A percentile compares a stretch with the other conserved stretches of the same genome.
These are phyloP conservation scores for Calonectris borealis DNA, from an alignment of 2,113 vertebrate species.

Conservation along the genomic window DNA sequence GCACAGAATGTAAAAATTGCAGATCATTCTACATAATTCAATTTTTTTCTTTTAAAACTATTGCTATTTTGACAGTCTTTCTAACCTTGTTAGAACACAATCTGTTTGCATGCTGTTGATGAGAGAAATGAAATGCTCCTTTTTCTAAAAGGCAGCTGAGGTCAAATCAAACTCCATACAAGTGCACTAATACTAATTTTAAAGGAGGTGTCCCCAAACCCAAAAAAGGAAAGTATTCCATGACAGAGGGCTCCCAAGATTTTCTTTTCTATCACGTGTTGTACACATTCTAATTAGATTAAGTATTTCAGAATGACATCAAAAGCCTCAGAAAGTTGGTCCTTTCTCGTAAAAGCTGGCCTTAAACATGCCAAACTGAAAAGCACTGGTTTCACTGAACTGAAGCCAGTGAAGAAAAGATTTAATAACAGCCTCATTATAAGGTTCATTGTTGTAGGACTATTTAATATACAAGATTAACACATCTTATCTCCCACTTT, in stretches of 20 bases:
- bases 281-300: neutral
- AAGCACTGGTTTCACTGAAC: slow-evolving; percentile 37
- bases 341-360: neutral
- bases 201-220: neutral
- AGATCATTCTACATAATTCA: neutral
- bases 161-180: slow-evolving; percentile 34
- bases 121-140: neutral
- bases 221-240: neutral
- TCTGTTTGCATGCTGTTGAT: slow-evolving; percentile 4
- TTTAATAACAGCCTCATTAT: slow-evolving; percentile 66
- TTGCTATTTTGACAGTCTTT: slow-evolving; percentile 59
- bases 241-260: neutral
- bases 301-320: neutral
- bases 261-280: neutral
- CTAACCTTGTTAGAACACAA: slow-evolving; percentile 54
- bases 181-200: neutral
- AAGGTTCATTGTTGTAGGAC: slow-evolving; percentile 58
- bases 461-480: slow-evolving; percentile 74
- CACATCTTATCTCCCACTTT: slow-evolving; percentile 66
- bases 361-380: slow-evolving; percentile 27
- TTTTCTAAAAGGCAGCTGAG: neutral
- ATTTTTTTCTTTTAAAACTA: slow-evolving; percentile 28
- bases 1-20: neutral
- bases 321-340: neutral
- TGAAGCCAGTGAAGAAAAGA: slow-evolving; percentile 49